These are phyloP conservation scores for Antechinus stuartii DNA, from an alignment of 2,113 vertebrate species.

Conservation along the genomic window DNA sequence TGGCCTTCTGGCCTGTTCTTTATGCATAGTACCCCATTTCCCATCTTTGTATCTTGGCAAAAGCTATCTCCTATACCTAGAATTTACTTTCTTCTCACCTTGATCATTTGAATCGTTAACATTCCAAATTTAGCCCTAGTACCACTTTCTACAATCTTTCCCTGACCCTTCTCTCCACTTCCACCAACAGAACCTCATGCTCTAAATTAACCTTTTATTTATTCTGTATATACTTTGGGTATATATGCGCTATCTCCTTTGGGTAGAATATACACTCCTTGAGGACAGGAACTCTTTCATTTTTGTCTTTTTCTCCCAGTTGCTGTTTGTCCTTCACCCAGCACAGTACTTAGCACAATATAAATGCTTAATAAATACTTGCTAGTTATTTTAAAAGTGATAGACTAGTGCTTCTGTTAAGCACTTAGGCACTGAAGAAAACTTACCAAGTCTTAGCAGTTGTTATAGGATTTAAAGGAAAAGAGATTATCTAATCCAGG, in stretches of 20 bases:
- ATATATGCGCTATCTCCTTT: not conserved
- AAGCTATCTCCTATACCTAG: not conserved
- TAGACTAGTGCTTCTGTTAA: not conserved
- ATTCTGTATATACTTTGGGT: not conserved
- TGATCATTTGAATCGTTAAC: not conserved
- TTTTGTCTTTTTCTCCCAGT: not conserved
- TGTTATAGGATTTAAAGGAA: not conserved
- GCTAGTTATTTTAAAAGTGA: not conserved
- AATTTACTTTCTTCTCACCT: not conserved
- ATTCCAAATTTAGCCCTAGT: not conserved
- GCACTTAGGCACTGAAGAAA: not conserved
- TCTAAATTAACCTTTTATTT: not conserved
- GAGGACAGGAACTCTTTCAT: not conserved
- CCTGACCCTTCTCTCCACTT: not conserved
- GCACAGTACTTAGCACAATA: not conserved
- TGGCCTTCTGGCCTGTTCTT: not conserved
- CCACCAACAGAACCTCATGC: not conserved
- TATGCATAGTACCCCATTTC: not conserved
- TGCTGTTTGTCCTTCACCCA: too few species aligned
- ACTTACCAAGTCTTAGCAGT: not conserved
- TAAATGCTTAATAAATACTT: not conserved
- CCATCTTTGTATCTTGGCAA: not conserved
- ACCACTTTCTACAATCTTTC: not conserved
- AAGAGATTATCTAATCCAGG: not conserved
- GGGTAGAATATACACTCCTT: not conserved